Conservation (phyloP, 2,113 vertebrate genomes). For the Quiscalus mexicanus region DNA sequence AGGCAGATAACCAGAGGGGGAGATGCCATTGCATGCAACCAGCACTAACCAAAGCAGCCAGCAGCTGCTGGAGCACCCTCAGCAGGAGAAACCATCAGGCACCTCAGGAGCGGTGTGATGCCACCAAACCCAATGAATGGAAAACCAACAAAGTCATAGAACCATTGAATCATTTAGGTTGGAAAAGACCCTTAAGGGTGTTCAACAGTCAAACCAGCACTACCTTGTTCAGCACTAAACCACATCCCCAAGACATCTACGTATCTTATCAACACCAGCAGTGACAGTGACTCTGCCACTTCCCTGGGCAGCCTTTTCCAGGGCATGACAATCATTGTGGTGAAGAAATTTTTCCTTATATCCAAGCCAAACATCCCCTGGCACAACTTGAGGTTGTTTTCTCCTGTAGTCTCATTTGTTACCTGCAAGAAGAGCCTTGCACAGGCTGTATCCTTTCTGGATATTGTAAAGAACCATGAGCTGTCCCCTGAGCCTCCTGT, state of each 20-base stretch:
- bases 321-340: fast-evolving
- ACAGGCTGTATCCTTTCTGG: not conserved
- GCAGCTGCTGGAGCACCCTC: not conserved
- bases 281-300: no score
- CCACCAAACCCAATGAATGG: not conserved
- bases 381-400: not conserved
- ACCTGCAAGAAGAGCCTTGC: not conserved
- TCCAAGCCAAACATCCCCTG: not conserved
- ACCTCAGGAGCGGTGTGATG: not conserved
- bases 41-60: not conserved
- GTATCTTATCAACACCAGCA: fast-evolving
- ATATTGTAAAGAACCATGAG: not conserved
- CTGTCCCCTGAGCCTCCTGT: not conserved
- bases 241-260: not conserved
- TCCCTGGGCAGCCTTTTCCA: not conserved
- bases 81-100: not conserved
- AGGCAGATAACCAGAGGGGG: not conserved
- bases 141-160: not conserved
- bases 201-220: no score
- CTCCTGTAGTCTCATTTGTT: not conserved
- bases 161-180: not conserved
- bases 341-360: not conserved
- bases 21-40: not conserved
- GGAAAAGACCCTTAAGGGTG: not conserved
- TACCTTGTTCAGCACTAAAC: not conserved